Conservation (phyloP, 2,888 invertebrate genomes). For the Campoplex capitator region DNA sequence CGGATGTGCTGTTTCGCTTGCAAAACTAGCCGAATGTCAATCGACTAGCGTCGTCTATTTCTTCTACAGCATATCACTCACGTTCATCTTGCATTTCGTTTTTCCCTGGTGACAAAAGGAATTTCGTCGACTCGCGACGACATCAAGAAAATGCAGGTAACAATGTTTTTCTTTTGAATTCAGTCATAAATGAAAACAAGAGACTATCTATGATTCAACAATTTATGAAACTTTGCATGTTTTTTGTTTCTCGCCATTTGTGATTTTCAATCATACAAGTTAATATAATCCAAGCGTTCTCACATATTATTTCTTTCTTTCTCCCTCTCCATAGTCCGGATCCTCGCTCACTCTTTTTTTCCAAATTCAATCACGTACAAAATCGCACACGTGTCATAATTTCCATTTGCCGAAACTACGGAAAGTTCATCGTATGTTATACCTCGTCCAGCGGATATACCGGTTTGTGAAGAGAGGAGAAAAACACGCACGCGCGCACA, state of each 20-base stretch:
- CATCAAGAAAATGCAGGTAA: conserved; percentile 50
- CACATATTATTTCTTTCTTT: neutral
- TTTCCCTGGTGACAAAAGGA: conserved; percentile 32
- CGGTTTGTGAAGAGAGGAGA: conserved; percentile 45
- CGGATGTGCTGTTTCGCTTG: neutral
- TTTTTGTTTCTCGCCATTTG: conserved; percentile 41
- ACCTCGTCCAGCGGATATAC: conserved; percentile 56
- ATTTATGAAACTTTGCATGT: conserved; percentile 59
- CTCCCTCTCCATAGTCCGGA: conserved; percentile 3
- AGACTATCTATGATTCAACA: conserved; percentile 64
- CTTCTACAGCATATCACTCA: neutral
- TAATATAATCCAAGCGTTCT: conserved; percentile 53
- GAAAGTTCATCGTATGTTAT: conserved; percentile 26
- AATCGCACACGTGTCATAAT: conserved; percentile 43
- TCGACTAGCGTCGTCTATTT: neutral
- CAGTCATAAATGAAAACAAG: conserved; percentile 64
- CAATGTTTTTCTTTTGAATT: conserved; percentile 32
- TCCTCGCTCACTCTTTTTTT: conserved; percentile 37
- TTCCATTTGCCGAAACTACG: conserved; percentile 39
- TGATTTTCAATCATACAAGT: conserved; percentile 52
- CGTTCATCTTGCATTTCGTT: conserved; percentile 17
- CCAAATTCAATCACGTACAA: conserved; percentile 50
- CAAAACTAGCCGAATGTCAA: neutral
- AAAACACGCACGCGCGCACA: conserved; percentile 25
- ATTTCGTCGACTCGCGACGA: conserved; percentile 43